Evolutionary conservation across 2,113 vertebrate species (phyloP), one percentile per base, ranked within the genome.

Genomic region (Psilopogon haemacephalus): DNA sequence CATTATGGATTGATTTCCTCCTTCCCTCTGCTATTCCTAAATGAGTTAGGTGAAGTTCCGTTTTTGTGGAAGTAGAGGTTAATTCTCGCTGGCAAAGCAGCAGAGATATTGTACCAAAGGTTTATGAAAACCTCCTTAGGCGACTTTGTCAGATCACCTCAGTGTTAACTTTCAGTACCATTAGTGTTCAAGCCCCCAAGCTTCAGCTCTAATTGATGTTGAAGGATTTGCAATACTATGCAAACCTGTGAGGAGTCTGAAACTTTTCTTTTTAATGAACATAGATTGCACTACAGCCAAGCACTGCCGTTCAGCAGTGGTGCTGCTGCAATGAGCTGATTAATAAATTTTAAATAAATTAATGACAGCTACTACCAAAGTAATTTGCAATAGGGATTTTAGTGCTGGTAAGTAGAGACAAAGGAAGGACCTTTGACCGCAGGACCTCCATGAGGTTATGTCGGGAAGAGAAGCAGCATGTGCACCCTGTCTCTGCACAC

Each of bases 1-100:
- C 77, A 82, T 96, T 96, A 85, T 79, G 84, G 72, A 97, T 96
- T 81, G 93, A 96, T 94, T 95, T 95, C 89, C 87, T 65, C 90
- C 89, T 96, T 84, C 76, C 50, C 56, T 38, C 44, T 77, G 86
- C 91, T 95, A 76, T 92, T 96, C 95, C 76, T 84, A 83, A 88
- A 95, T 88, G 84, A 95, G 83, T 94, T 94, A 93, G 90, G 93
- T 86, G 90, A 93, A 91, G 68, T 28, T 46, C 77, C 35, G 0
- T 13, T 89, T 90, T 92, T 88, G 88, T 82, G 59, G 81, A 94
- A 94, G 94, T 27, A 80, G 83, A 95, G 95, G 90, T 94, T 94
- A 91, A 96, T 95, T 91, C 95, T 94, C 84, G 83, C 48, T 80
- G 92, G 68, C 94, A 94, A 86, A 73, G 64, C 63, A 87, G 48